Evolutionary conservation across 1,140 invertebrate species (phyloP), one percentile per base, ranked within the genome.

Genomic region (Magallana gigas): DNA sequence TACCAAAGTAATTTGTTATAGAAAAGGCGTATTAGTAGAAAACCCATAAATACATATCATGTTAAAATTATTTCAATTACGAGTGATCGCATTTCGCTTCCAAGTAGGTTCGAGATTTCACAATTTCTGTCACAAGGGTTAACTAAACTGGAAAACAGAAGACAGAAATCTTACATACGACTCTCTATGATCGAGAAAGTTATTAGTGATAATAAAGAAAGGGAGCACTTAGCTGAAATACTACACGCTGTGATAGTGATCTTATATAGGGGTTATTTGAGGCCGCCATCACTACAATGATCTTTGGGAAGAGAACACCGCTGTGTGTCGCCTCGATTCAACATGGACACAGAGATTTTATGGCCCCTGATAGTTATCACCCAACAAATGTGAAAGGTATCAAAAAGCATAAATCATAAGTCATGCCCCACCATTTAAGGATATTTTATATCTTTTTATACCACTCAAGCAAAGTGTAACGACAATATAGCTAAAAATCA

Each of bases 351-450:
- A 12, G 9, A 76, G 36, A 48, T 48, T 76, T 76, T 76, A 29
- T 3, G 12, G 68, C 36, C 23, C 23, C 23, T 11, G 3, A 76
- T 29, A 29, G 60, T 62, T 76, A 76, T 76, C 68, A 12, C 36
- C n/a, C 1, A 11, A 48, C 23, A 36, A 76, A 76, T 29, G 23
- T 76, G 68, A 76, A 48, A 76, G 68, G 23, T 76, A 76, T 76
- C 68, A 36, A 23, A 29, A 36, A 29, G 36, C 68, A 76, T 76
- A 76, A 76, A 76, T 76, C 68, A 76, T 76, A 76, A 36, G 23
- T 76, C 23, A 76, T 76, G 18, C 23, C 68, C 68, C 23, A 29
- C 14, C 68, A 11, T 76, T 76, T 76, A 29, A 76, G 36, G 36
- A 48, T 48, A 48, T 48, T 48, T 48, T 48, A 48, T 48, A 48